These are phyloP conservation scores for Empidonax traillii DNA, from an alignment of 2,113 vertebrate genomes.

Conservation along the genomic window DNA sequence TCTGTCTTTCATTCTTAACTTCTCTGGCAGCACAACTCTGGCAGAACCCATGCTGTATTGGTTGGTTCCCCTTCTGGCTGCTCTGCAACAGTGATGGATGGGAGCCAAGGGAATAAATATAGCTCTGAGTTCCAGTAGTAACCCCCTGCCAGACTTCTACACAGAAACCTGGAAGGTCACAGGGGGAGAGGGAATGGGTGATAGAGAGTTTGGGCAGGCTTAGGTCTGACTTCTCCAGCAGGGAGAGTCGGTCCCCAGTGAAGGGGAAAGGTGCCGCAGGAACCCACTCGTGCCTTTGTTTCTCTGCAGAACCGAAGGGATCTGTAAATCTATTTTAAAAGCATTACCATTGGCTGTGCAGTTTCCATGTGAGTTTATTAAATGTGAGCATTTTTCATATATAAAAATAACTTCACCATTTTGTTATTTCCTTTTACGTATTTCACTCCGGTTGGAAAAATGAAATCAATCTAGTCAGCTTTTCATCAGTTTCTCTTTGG, in stretches of 20 bases:
- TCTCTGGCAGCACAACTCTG: slow-evolving; percentile 50
- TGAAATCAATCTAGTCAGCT: slow-evolving; percentile 69
- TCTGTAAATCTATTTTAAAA: not conserved
- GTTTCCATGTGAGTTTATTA: slow-evolving; percentile 52
- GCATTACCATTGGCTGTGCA: not conserved
- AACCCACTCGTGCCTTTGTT: not conserved
- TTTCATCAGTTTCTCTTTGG: slow-evolving; percentile 69
- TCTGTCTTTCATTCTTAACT: slow-evolving; percentile 62
- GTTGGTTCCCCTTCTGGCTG: slow-evolving; percentile 64
- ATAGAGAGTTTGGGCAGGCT: not conserved
- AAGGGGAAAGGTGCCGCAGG: not conserved
- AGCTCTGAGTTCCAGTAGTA: slow-evolving; percentile 55
- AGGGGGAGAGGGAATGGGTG: not conserved
- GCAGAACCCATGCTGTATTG: slow-evolving; percentile 59
- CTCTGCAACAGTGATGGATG: slow-evolving; percentile 49
- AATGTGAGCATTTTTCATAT: slow-evolving; percentile 47
- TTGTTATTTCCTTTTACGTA: slow-evolving; percentile 69
- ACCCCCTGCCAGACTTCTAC: slow-evolving; percentile 51
- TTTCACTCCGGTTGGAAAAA: slow-evolving; percentile 60
- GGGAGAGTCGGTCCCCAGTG: not conserved
- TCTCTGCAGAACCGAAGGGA: not conserved
- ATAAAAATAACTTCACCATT: slow-evolving; percentile 62
- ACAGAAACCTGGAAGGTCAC: slow-evolving; percentile 41
- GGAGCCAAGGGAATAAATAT: slow-evolving; percentile 66
- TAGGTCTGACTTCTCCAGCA: not conserved